Conservation (phyloP, 2,113 vertebrate genomes). For the Phylloscopus whistleri region DNA sequence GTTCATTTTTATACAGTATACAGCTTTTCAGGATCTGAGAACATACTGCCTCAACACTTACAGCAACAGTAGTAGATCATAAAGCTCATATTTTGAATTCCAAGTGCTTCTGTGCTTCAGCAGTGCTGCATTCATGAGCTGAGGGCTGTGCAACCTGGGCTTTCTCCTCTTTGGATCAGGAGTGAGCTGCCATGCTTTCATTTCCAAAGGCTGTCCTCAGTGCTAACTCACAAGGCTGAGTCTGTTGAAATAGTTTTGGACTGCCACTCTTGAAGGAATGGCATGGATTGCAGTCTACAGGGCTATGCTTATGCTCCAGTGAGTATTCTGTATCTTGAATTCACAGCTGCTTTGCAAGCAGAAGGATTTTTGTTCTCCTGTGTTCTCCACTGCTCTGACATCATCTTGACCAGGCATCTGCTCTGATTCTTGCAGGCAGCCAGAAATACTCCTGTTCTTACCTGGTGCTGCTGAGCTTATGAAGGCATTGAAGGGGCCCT, state of each 20-base stretch:
- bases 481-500: background rate
- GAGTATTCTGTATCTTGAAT: background rate
- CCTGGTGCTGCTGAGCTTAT: background rate
- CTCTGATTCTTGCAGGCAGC: background rate
- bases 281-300: background rate
- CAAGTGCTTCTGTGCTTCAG: background rate
- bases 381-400: background rate
- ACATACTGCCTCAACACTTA: background rate
- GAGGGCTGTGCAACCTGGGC: background rate
- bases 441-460: background rate
- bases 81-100: background rate
- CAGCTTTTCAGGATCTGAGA: background rate
- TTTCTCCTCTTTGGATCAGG: background rate
- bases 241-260: background rate
- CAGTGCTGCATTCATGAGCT: background rate
- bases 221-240: background rate
- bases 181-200: background rate
- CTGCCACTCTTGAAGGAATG: background rate
- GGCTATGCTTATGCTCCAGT: background rate
- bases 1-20: background rate
- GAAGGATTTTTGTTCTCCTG: background rate
- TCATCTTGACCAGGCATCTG: background rate
- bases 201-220: background rate
- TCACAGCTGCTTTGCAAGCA: background rate
- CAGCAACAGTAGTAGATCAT: background rate